These are phyloP conservation scores for Trogon surrucura DNA, from an alignment of 2,113 vertebrate species.

Conservation along the genomic window DNA sequence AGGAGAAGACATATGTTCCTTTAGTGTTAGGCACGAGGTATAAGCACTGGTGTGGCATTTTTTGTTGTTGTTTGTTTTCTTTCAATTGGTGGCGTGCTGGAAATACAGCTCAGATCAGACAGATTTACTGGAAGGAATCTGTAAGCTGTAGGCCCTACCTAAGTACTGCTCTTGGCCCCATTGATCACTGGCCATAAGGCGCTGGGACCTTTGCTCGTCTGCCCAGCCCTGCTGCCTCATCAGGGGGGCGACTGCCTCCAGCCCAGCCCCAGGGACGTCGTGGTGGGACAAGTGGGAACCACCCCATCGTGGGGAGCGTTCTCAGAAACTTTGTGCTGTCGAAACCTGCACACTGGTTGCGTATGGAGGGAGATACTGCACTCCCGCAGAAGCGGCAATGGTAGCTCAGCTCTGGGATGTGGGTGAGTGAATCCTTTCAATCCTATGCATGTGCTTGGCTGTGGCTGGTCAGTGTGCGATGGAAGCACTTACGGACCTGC, in stretches of 20 bases:
- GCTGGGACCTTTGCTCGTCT: neutral
- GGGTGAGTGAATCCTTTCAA: neutral
- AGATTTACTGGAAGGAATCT: neutral
- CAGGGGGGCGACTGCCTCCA: neutral
- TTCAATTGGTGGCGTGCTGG: neutral
- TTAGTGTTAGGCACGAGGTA: neutral
- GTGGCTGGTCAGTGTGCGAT: neutral
- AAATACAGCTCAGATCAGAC: neutral
- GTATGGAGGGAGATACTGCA: neutral
- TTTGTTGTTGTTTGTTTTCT: neutral
- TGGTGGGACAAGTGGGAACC: neutral
- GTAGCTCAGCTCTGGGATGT: neutral
- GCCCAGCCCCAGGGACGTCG: fast-evolving
- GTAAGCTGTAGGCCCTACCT: neutral
- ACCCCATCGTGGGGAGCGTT: neutral
- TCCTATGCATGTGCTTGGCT: neutral
- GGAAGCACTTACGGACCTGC: neutral
- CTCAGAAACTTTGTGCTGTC: neutral
- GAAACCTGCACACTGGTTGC: neutral
- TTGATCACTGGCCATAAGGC: neutral
- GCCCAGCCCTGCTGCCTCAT: neutral
- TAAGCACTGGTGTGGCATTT: neutral
- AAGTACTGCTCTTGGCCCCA: neutral
- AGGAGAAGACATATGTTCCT: neutral
- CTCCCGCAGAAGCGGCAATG: neutral